phyloP scores from a whole-genome alignment of 1,140 invertebrate genomes.

The Varroa destructor region DNA sequence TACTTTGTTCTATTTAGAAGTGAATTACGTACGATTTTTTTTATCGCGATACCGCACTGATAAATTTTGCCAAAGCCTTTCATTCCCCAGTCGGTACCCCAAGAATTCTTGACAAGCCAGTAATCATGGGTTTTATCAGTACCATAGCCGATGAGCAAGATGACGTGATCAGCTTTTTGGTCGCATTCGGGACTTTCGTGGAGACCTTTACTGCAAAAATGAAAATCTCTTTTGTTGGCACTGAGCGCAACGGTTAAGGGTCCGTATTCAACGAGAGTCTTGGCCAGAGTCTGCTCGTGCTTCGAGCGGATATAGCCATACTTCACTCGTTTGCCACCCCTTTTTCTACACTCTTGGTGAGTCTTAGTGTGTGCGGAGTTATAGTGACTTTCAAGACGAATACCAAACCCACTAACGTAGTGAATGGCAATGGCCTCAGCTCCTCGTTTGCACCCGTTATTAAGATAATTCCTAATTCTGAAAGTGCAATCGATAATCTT shows the following conservation, averaged over 20 bases:
- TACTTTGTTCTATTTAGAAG: no score
- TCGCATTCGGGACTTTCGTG: neutral
- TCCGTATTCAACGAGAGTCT: conserved; percentile 5
- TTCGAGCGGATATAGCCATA: neutral
- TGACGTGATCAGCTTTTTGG: conserved; percentile 43
- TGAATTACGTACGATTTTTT: no score
- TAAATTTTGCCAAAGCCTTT: conserved; percentile 29
- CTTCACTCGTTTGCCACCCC: neutral
- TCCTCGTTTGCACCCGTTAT: neutral
- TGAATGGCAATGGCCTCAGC: conserved; percentile 1
- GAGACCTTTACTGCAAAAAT: neutral
- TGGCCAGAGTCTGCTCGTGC: neutral
- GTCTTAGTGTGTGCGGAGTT: neutral
- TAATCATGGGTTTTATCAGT: conserved; percentile 35
- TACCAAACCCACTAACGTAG: neutral
- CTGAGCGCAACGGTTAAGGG: neutral
- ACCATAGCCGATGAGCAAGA: conserved; percentile 47
- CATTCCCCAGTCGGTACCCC: conserved; percentile 33
- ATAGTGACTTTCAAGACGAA: neutral
- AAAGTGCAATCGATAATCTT: conserved; percentile 8
- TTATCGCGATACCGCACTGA: conserved; percentile 4
- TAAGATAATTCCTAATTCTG: neutral
- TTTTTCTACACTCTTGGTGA: neutral
- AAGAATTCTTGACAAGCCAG: conserved; percentile 35
- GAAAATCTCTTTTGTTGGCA: conserved; percentile 12